These are phyloP conservation scores for Notocelia uddmanniana DNA, from an alignment of 2,888 invertebrate species.

Conservation along the genomic window DNA sequence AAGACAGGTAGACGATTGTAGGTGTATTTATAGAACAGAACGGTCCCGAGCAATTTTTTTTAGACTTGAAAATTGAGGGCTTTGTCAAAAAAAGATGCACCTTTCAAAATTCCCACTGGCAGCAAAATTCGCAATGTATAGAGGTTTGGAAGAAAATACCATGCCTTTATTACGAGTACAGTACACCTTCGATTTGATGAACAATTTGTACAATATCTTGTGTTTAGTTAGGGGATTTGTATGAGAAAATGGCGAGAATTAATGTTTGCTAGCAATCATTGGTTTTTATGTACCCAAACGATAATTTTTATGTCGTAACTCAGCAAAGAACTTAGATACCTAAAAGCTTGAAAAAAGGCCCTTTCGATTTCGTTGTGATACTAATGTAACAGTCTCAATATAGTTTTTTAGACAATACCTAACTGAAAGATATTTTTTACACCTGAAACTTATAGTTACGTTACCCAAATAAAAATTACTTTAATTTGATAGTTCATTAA, in stretches of 20 bases:
- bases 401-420: too few relatives aligned
- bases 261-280: too few relatives aligned
- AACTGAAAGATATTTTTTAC: too few relatives aligned
- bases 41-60: conserved; percentile 64
- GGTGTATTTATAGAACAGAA: conserved; percentile 74
- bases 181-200: background rate
- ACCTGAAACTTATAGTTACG: too few relatives aligned
- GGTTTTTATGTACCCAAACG: too few relatives aligned
- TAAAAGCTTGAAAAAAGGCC: too few relatives aligned
- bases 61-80: conserved; percentile 52
- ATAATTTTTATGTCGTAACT: too few relatives aligned
- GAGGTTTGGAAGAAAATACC: conserved; percentile 24
- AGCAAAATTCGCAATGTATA: conserved; percentile 22
- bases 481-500: too few relatives aligned
- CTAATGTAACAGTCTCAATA: too few relatives aligned
- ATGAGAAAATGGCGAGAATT: background rate
- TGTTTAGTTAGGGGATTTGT: background rate
- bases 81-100: conserved; percentile 66
- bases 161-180: conserved; percentile 14
- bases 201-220: conserved; percentile 22
- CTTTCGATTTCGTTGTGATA: too few relatives aligned
- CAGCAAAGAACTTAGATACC: too few relatives aligned
- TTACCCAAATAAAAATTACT: too few relatives aligned
- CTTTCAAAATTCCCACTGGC: conserved; percentile 78
- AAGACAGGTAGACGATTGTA: conserved; percentile 83